Evolutionary conservation across 1,140 invertebrate genomes (phyloP), one percentile per base, ranked within the genome.

Genomic region (Lepidostoma basale): DNA sequence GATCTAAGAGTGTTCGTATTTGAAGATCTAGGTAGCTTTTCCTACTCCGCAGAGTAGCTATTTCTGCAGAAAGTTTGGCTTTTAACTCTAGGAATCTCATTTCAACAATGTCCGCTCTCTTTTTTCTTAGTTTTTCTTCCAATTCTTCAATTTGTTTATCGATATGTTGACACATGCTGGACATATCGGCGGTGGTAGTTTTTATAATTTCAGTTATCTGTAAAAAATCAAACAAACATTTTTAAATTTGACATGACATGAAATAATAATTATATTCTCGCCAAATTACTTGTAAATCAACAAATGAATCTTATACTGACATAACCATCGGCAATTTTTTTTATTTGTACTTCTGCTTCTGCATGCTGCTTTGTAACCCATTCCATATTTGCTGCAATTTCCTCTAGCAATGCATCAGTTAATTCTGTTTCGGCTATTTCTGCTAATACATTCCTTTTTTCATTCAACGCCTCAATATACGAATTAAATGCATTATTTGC

Each of bases 11-110:
- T 10, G 44, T n/a, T 28, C 26, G 40, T 10, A 62, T 30, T 33
- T 47, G 40, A 45, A 62, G 40, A 62, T 62, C 60, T 3, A 60
- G 56, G 9, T 30, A 47, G n/a, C 60, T 62, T 26, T 62, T 45
- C 12, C 44, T 49, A n/a, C 33, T 33, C 16, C 42, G 45, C 25
- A 62, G 10, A 10, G 44, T 33, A 2, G 25, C 42, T 33, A 49
- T 28, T 47, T 47, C 40, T 18, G 23, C 40, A 14, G 40, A 49
- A n/a, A 45, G 40, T 42, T 62, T 45, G n/a, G 60, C 42, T 45
- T 62, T 62, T 14, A 62, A 18, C 30, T 62, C 28, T 1, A 18
- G 26, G 18, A 47, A 47, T 33, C 28, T n/a, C 28, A 33, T 22
- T 26, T 47, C 40, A 8, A 26, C 33, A 9, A 62, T 47, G n/a